A percentile compares a stretch with the other conserved stretches of the same genome.
Evolutionary conservation across 2,888 invertebrate species (phyloP).

Genomic region (Amphipyra berbera): DNA sequence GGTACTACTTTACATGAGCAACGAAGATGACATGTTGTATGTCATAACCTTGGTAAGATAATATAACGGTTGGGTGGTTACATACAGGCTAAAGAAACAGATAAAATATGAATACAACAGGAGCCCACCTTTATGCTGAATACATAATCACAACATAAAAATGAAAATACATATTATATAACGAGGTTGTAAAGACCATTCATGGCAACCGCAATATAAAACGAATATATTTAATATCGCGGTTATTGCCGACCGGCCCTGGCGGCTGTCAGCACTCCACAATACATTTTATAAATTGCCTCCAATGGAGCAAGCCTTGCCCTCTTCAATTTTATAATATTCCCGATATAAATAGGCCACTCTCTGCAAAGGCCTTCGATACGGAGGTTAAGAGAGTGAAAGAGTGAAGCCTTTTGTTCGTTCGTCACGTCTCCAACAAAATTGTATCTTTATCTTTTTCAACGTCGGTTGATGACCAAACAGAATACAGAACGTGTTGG

Average conservation of each 20-base stretch:
- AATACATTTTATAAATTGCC: slow-evolving; percentile 65
- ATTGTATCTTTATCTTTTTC: slow-evolving; percentile 2
- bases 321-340: slow-evolving; percentile 51
- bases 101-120: neutral
- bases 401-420: slow-evolving; percentile 13
- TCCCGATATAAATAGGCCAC: slow-evolving; percentile 38
- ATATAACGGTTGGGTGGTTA: too few species aligned
- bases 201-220: slow-evolving; percentile 2
- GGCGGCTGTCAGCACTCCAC: slow-evolving; percentile 56
- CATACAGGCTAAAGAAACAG: neutral
- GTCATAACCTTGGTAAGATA: too few species aligned
- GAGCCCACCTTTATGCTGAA: neutral
- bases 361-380: slow-evolving; percentile 11
- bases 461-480: neutral
- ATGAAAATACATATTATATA: slow-evolving; percentile 8
- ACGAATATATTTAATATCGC: slow-evolving; percentile 3
- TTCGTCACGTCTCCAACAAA: slow-evolving; percentile 4
- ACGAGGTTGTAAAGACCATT: slow-evolving; percentile 4
- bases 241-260: slow-evolving; percentile 15
- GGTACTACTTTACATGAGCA: too few species aligned
- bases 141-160: slow-evolving; percentile 4
- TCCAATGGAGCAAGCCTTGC: slow-evolving; percentile 44
- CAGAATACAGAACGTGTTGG: too few species aligned
- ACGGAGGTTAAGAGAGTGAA: slow-evolving; percentile 7
- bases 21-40: too few species aligned